Percentiles rank a stretch among this genome's conserved stretches.
Evolutionary conservation across 2,113 vertebrate species (phyloP).

Genomic region (Cercopithecus mona): DNA sequence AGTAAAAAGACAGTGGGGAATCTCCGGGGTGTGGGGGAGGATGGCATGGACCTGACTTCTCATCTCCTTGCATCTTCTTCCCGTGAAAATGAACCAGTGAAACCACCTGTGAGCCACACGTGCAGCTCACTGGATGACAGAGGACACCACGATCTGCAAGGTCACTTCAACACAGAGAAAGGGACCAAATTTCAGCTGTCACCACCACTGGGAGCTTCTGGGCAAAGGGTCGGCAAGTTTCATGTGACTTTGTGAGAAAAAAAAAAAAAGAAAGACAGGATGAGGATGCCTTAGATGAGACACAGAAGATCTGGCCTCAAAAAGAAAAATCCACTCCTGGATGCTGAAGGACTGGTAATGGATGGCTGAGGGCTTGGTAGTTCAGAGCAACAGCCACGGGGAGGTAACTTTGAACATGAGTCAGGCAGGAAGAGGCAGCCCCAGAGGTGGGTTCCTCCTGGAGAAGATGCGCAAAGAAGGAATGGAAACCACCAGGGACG

Average conservation of each 20-base stretch:
- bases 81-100: background rate
- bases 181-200: background rate
- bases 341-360: background rate
- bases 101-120: background rate
- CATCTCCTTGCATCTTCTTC: fast-evolving
- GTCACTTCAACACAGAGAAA: fast-evolving
- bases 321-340: background rate
- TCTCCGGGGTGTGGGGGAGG: no score
- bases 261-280: background rate
- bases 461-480: fast-evolving
- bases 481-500: fast-evolving
- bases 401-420: background rate
- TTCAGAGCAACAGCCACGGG: background rate
- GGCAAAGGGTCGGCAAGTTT: background rate
- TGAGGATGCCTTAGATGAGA: background rate
- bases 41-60: fast-evolving
- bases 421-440: background rate
- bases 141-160: background rate
- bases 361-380: background rate
- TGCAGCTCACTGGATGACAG: background rate
- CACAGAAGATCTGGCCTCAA: background rate
- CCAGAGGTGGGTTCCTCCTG: fast-evolving
- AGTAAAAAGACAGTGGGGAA: background rate
- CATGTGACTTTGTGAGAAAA: background rate
- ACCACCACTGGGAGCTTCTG: no score